Percentiles rank a stretch among this genome's conserved stretches.
Evolutionary conservation across 1,140 invertebrate species (phyloP).

Genomic region (Drosophila parvula): DNA sequence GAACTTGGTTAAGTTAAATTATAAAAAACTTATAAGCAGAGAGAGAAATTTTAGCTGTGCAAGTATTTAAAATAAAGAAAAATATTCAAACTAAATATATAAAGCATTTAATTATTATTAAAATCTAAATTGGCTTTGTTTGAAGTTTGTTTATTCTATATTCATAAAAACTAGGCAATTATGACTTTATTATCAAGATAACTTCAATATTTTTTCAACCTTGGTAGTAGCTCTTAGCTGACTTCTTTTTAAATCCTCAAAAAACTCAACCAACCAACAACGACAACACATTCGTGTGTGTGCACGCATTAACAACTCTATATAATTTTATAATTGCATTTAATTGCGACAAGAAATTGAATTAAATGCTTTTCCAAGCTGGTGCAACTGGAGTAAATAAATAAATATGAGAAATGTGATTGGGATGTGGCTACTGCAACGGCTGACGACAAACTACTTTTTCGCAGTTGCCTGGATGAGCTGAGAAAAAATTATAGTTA

Average conservation of each 20-base stretch:
- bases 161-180: too few relatives aligned
- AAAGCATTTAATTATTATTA: not conserved
- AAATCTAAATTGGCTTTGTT: not conserved
- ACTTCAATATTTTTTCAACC: not conserved
- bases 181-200: not conserved
- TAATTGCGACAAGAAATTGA: slow-evolving; percentile 70
- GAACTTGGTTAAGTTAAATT: not conserved
- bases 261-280: slow-evolving; percentile 2
- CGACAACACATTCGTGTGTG: slow-evolving; percentile 16
- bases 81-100: not conserved
- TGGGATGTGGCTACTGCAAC: slow-evolving; percentile 11
- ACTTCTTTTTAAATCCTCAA: slow-evolving; percentile 2
- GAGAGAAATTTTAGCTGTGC: not conserved
- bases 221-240: not conserved
- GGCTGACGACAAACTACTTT: slow-evolving; percentile 27
- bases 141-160: too few relatives aligned
- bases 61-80: not conserved
- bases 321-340: slow-evolving; percentile 62
- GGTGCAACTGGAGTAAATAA: slow-evolving; percentile 16
- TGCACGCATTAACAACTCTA: slow-evolving; percentile 32
- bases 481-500: slow-evolving; percentile 59
- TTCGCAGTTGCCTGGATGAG: slow-evolving; percentile 21
- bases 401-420: slow-evolving; percentile 41
- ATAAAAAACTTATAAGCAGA: not conserved
- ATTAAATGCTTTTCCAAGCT: slow-evolving; percentile 52